These are phyloP conservation scores for Umimayanthus kanabou DNA, from an alignment of 92 coral and sea anemone genomes.

Conservation along the genomic window DNA sequence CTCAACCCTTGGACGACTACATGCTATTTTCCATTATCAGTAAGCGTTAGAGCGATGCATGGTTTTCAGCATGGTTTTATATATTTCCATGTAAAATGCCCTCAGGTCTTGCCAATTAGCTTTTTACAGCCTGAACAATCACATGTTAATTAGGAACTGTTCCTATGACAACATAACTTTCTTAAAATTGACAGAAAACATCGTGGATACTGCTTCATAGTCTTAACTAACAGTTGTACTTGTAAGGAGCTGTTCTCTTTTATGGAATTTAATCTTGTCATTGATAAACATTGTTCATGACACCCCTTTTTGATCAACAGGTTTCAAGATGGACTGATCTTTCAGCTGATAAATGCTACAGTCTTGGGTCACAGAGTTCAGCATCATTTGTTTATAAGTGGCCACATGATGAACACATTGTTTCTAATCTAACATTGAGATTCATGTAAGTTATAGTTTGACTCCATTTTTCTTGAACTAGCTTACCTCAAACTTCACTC, in stretches of 20 bases:
- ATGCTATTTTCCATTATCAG: too few species aligned
- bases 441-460: conserved; percentile 39
- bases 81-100: not conserved
- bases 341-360: conserved; percentile 47
- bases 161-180: too few species aligned
- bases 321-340: conserved; percentile 71
- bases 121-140: too few species aligned
- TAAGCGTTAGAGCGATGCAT: too few species aligned
- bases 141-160: too few species aligned
- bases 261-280: not conserved
- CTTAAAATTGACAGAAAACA: not conserved
- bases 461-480: too few species aligned
- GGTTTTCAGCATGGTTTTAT: too few species aligned
- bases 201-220: not conserved
- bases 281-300: too few species aligned
- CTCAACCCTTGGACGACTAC: too few species aligned
- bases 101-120: not conserved
- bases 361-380: conserved; percentile 58
- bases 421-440: conserved; percentile 65
- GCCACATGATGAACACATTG: not conserved
- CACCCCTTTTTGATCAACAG: conserved; percentile 38
- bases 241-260: not conserved
- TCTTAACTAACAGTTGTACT: too few species aligned
- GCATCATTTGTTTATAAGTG: conserved; percentile 40
- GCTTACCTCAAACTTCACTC: too few species aligned